A percentile compares a stretch with the other conserved stretches of the same genome.
Conservation (phyloP, 1,140 invertebrate genomes). For the Drosophila navojoa region DNA sequence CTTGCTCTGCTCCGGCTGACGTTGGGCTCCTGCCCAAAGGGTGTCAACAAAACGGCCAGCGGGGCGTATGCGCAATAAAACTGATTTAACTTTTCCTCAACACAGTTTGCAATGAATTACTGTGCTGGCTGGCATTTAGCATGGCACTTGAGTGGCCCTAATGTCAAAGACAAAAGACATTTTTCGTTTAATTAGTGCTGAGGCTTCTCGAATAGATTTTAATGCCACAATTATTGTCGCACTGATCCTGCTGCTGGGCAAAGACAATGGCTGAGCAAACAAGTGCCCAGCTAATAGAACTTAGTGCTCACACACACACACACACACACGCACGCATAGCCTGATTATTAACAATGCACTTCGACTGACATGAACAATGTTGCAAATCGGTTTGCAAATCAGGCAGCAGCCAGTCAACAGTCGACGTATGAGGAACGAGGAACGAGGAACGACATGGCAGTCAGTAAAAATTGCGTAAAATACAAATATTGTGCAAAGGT, state of each 20-base stretch:
- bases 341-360: constrained; percentile 72
- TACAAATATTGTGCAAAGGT: constrained; percentile 79
- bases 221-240: constrained; percentile 77
- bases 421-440: constrained; percentile 11
- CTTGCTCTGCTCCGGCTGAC: too few species aligned
- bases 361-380: constrained; percentile 75
- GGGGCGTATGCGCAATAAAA: constrained; percentile 39
- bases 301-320: constrained; percentile 21
- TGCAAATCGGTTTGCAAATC: constrained; percentile 78
- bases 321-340: constrained; percentile 18
- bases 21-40: too few species aligned
- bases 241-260: constrained; percentile 56
- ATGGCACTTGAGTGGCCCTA: background rate
- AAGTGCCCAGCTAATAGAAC: constrained; percentile 19
- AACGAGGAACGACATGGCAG: constrained; percentile 48
- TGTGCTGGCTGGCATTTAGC: background rate
- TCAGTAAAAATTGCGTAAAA: constrained; percentile 82
- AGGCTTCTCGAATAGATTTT: constrained; percentile 39
- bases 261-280: constrained; percentile 64
- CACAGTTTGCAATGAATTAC: background rate
- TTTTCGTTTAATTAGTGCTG: constrained; percentile 63
- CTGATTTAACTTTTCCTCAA: constrained; percentile 11
- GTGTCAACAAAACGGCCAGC: constrained; percentile 16
- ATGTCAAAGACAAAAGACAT: constrained; percentile 23
- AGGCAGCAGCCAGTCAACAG: constrained; percentile 27